Evolutionary conservation across 2,888 invertebrate genomes (phyloP).

Genomic region (Xestia sexstrigata): DNA sequence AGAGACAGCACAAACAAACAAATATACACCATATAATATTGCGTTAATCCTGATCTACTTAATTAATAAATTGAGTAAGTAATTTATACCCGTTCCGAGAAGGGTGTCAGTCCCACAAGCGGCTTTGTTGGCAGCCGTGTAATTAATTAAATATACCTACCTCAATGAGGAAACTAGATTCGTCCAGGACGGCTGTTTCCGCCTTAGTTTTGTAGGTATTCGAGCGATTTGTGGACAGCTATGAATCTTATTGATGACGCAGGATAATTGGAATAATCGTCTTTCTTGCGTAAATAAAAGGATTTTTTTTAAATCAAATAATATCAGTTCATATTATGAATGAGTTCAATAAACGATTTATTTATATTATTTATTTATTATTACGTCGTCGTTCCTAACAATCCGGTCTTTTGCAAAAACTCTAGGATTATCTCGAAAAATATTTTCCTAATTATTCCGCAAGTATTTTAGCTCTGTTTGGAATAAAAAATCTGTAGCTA

Average conservation of each 20-base stretch:
- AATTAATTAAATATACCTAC: conserved; percentile 75
- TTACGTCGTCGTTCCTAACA: background rate
- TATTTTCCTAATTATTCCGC: background rate
- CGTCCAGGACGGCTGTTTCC: conserved; percentile 23
- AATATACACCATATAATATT: background rate
- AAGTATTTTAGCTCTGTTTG: background rate
- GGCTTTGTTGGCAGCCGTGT: conserved; percentile 63
- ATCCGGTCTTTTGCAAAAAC: background rate
- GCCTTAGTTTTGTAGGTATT: conserved; percentile 19
- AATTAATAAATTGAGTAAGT: conserved; percentile 42
- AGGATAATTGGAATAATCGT: background rate
- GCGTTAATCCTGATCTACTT: conserved; percentile 6
- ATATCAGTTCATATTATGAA: background rate
- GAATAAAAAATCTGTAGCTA: background rate
- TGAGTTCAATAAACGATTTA: too few relatives aligned
- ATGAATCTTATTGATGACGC: background rate
- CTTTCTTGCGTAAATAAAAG: background rate
- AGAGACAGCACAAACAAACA: background rate
- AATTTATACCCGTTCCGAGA: conserved; percentile 53
- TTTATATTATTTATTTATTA: too few relatives aligned
- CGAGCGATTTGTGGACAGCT: conserved; percentile 31
- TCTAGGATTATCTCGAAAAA: background rate
- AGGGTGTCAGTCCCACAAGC: conserved; percentile 46
- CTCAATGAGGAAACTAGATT: conserved; percentile 63
- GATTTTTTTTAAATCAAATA: background rate